Base-by-base conservation (phyloP, 2,888 invertebrate genomes). In the Resseliella maxima region DNA sequence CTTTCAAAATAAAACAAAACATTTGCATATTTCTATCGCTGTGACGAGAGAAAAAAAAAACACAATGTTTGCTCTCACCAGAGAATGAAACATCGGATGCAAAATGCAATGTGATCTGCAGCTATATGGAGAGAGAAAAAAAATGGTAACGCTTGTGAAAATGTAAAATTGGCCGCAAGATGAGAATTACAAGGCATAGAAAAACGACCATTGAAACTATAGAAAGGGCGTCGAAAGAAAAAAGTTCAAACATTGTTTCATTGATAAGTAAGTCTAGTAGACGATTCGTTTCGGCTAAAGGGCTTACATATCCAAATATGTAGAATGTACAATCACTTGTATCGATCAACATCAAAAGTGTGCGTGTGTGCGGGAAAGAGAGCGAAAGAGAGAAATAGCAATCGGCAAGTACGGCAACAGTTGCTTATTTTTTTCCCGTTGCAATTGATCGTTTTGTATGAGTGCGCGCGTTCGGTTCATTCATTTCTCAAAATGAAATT, bases 251-350 rank as follows among this genome's bases (percentile, higher is more conserved):
- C 41, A 6, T 38, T n/a, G 83, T 83, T 83, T 83, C 83, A 83
- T 83, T 83, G 83, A 83, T 83, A 83, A n/a, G n/a, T n/a, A n/a
- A 83, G n/a, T 83, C 83, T 2, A 83, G 38, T 83, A 83, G 38
- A 38, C n/a, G 38, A 83, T 83, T 38, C 83, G 36, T 38, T 83
- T 83, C 38, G 36, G 38, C 21, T 38, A 38, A 83, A n/a, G 83
- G 83, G 83, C 83, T 12, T n/a, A 18, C 21, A 35, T n/a, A 38
- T 5, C 21, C 31, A 83, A n/a, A 38, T 83, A 83, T 38, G 83
- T 38, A 38, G 5, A 6, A n/a, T 54, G 27, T 31, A 64, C 35
- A 38, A 83, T 83, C 83, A 38, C 38, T 38, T 83, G 83, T 38
- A 38, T 83, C 24, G 31, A 10, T 81, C 24, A n/a, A n/a, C n/a